phyloP scores from a whole-genome alignment of 2,797 vertebrate species.

The Phataginus tricuspis region DNA sequence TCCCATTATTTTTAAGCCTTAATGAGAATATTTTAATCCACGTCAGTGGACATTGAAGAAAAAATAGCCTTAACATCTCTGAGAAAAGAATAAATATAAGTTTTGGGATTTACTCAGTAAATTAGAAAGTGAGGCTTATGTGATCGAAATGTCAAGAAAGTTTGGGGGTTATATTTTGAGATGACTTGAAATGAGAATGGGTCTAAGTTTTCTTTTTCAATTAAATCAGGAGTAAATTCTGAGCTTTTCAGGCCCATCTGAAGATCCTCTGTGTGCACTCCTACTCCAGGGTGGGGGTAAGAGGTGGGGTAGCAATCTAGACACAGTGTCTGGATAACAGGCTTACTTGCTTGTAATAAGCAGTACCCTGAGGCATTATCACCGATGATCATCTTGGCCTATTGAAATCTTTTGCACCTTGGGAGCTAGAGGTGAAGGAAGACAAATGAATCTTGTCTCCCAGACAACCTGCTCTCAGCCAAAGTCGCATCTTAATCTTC shows the following conservation, averaged over 20 bases:
- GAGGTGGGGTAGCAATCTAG: fast-evolving
- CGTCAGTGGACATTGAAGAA: neutral
- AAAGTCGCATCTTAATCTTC: neutral
- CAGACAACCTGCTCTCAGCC: neutral
- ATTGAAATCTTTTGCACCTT: neutral
- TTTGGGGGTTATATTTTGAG: neutral
- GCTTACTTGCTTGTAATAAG: too few species aligned
- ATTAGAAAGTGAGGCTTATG: neutral
- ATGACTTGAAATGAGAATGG: neutral
- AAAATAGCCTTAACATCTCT: neutral
- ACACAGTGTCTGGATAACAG: neutral
- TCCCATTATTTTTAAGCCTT: neutral
- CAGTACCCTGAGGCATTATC: neutral
- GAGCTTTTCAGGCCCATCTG: neutral
- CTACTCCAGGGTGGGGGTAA: too few species aligned
- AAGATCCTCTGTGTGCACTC: neutral
- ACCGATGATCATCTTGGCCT: neutral
- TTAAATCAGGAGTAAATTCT: neutral
- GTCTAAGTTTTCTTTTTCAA: neutral
- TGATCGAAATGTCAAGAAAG: neutral
- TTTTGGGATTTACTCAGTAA: neutral
- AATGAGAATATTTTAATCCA: neutral
- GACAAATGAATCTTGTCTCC: neutral
- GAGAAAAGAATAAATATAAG: neutral
- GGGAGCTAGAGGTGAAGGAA: neutral